Evolutionary conservation across 2,113 vertebrate species (phyloP), one percentile per base, ranked within the genome.

Genomic region (Anthoscopus minutus): DNA sequence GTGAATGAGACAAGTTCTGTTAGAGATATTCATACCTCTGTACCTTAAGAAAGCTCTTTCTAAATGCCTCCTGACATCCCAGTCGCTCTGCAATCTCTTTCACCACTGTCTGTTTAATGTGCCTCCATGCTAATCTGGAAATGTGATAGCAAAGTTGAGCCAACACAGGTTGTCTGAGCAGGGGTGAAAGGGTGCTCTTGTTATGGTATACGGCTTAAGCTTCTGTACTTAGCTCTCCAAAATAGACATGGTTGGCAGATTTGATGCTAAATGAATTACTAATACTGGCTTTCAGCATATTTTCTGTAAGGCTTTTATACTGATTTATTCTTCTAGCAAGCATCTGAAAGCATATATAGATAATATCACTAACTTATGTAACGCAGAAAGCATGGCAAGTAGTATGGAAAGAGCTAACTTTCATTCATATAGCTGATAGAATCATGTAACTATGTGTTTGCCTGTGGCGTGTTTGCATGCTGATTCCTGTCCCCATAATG

Each of bases 291-390:
- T 90, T 88, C 88, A 90, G 72, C n/a, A 90, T 80, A 87, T 94
- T 72, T 93, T 42, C 64, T 89, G 22, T 81, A 56, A 92, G 40
- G 40, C 30, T 91, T 83, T 66, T 85, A 67, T 21, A 74, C n/a
- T 86, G 72, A 86, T 92, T 90, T 93, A 65, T 95, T 89, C 45
- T 91, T 22, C 37, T 87, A 78, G 74, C 42, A 95, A 61, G 77
- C 70, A 31, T 90, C 45, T 89, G 84, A 93, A 93, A 78, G 86
- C 9, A 23, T 78, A 62, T 33, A 86, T 83, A 94, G 81, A 83
- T 94, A 81, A n/a, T 90, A 92, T 92, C 88, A 74, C 37, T 81
- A 64, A 81, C 90, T 95, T 95, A 94, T 81, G 89, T 96, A 96
- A 96, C 65, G 87, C 4, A 90, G 61, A 89, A 60, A 92, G 47